Evolutionary conservation across 2,113 vertebrate species (phyloP), one percentile per base, ranked within the genome.

Genomic region (Gallinago undulata): DNA sequence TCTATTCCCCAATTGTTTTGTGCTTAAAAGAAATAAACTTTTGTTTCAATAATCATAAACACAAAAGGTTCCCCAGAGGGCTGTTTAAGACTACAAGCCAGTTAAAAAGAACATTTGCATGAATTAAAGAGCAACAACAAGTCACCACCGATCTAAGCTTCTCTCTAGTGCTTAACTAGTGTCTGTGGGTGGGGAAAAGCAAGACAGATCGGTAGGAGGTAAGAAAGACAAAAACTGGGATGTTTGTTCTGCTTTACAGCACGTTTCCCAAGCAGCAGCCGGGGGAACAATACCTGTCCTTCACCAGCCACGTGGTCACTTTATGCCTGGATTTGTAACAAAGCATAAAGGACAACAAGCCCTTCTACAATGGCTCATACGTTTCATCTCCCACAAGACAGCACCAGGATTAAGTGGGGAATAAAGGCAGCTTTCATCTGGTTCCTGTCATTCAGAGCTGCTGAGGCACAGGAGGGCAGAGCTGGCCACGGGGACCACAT

Each of bases 51-150:
- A 97, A 91, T 91, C 95, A 96, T 96, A 93, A 97, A 89, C 5
- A 74, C 94, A 69, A 86, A 96, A 91, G 90, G 93, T 70, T 96
- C 95, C 96, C 96, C 73, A 35, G 94, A 83, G 95, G 84, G 87
- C 60, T 43, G 77, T 95, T 96, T 19, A 48, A 97, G 87, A 79
- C 94, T 96, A 82, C 21, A 11, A 91, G 94, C 87, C 91, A 96
- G 95, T 97, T 97, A 96, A 96, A 95, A 96, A 95, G 96, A 91
- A 91, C 93, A 95, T 96, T 96, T 97, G 84, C 94, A 93, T 97
- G 95, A 96, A 96, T 96, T 97, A 97, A 94, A 91, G 94, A 94
- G 80, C 90, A 92, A 73, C 93, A 93, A 94, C 19, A 62, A 97
- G 95, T 95, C 93, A 95, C 83, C 69, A 22, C 68, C 75, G 86